Base-by-base conservation (phyloP, 2,797 vertebrate genomes). In the Dermochelys coriacea region DNA sequence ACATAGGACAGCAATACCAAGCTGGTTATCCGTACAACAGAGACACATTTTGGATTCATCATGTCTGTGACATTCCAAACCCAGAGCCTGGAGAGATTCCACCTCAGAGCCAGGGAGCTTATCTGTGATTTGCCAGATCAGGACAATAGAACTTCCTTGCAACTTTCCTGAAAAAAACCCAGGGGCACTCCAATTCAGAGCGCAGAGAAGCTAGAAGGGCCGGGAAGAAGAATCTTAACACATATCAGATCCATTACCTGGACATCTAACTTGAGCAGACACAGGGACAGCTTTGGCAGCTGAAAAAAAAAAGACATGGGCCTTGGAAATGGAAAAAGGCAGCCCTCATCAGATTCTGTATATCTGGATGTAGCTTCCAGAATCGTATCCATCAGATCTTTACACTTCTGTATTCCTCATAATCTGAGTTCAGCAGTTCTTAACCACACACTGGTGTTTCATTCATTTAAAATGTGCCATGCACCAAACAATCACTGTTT, bases 41-140 rank as follows among this genome's bases (percentile, higher is more conserved):
- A 96, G 96, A 96, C 97, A 97, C 96, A 97, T 92, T 96, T 94
- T 90, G 97, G 95, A 96, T 97, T 97, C 95, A 93, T 86, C 7
- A 3, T 96, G 96, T 96, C 97, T 97, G 93, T 96, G 95, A 94
- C 0, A 2, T 82, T 34, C 84, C 71, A 90, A 93, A 88, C 92
- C 74, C 84, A 84, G 86, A 51, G 93, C 93, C 93, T 80, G 18
- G 91, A 96, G 87, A 87, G 74, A 94, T 96, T 93, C 80, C 86
- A 93, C 88, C 79, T 64, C 14, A 15, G 6, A 29, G 4, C 45
- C 74, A 14, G 5, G 74, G 12, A 75, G 23, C 74, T 31, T 8
- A 47, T 15, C 41, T 47, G 12, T 27, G 74, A 47, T 47, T 16
- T 25, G 23, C 45, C 74, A 29, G 74, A 45, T 14, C 25, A 29